Base-by-base conservation (phyloP, 1,140 invertebrate species). In the Caerostris darwini region DNA sequence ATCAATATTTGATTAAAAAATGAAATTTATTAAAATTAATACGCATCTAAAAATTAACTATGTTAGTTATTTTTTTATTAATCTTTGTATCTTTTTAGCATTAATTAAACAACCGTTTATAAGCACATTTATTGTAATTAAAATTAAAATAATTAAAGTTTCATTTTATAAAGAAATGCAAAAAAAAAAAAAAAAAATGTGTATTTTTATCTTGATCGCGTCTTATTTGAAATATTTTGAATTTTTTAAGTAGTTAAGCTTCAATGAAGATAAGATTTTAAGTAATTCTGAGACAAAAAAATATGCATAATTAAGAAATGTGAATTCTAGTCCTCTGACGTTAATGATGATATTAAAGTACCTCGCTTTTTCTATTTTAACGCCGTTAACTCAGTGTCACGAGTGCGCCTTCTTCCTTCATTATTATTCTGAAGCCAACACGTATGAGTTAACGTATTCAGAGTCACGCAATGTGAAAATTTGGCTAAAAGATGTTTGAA, bases 391-490 rank as follows among this genome's bases (percentile, higher is more conserved):
- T 12, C 53, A 77, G 53, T 50, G 61, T 7, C 61, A 83, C n/a
- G 56, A 19, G 82, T 50, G 53, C 3, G 56, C 53, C 54, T 17
- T 17, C 56, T 83, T 83, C 54, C 53, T 57, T 83, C 82, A 83
- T 83, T 83, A 83, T 5, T 56, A 83, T 83, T 83, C 82, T 19
- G 54, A 7, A 58, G 56, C 14, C 56, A 83, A 83, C 82, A 58
- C 82, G 17, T 58, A 57, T 3, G 82, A 83, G 82, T 83, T 83
- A 83, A 83, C 56, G 82, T 83, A 83, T 83, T 83, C 82, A 57
- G 34, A 83, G 82, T 57, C 82, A 83, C 82, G 82, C 82, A 83
- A 83, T 19, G 82, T 83, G 56, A 83, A 58, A 58, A 83, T 83
- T 83, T 83, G 53, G 82, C 82, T 83, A 83, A 83, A 58, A 58